Percentiles rank a stretch among this genome's conserved stretches.
phyloP scores from a whole-genome alignment of 2,797 vertebrate species.

The Masticophis lateralis region DNA sequence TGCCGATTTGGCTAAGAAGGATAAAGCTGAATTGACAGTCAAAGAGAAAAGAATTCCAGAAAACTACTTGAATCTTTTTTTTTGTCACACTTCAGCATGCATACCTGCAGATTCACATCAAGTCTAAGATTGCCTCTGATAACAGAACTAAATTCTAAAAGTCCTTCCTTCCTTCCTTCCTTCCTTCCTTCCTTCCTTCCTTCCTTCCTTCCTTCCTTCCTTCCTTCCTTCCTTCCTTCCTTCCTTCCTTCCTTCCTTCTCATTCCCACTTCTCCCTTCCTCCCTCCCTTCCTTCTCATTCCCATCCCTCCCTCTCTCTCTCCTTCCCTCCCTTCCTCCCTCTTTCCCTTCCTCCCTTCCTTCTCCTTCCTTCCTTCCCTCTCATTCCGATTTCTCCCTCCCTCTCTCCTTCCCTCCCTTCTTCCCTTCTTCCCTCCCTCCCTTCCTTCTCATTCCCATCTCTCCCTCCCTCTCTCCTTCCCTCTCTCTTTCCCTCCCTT shows the following conservation, averaged over 20 bases:
- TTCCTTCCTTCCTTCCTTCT: not conserved
- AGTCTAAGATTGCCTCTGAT: conserved; percentile 6
- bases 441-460: too few species aligned
- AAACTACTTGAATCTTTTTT: not conserved
- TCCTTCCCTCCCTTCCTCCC: not conserved
- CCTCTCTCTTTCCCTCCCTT: too few species aligned
- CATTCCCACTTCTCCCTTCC: not conserved
- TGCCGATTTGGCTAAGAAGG: conserved; percentile 41
- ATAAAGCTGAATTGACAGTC: not conserved
- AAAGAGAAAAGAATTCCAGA: conserved; percentile 26
- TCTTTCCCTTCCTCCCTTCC: not conserved
- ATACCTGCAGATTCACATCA: not conserved
- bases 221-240: not conserved
- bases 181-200: not conserved
- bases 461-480: not conserved
- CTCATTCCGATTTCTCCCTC: not conserved
- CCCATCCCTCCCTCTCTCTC: not conserved
- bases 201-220: too few species aligned
- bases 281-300: not conserved
- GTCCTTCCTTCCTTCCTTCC: not conserved
- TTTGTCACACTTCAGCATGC: not conserved
- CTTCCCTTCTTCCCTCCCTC: too few species aligned
- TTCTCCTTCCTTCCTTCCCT: not conserved
- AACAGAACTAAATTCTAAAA: not conserved
- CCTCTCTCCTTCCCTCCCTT: not conserved